Percentiles rank a stretch among this genome's conserved stretches.
These are phyloP conservation scores for Triplophysa dalaica DNA, from an alignment of 2,113 vertebrate species.

Conservation along the genomic window DNA sequence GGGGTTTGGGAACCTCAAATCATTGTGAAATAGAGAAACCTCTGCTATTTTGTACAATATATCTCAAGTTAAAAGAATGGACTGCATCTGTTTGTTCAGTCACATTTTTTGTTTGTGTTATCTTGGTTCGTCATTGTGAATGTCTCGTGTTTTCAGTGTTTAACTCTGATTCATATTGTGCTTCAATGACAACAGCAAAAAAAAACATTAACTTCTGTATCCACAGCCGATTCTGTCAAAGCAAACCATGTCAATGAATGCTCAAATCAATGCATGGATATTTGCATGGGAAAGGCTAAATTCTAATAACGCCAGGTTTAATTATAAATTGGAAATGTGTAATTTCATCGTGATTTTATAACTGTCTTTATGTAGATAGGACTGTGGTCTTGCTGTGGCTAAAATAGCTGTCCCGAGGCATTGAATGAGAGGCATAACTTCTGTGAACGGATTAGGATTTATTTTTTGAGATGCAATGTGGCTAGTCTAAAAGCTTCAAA, in stretches of 20 bases:
- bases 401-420: too few species aligned
- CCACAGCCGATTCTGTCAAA: conserved; percentile 17
- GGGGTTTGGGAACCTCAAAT: not conserved
- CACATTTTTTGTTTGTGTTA: too few species aligned
- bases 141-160: not conserved
- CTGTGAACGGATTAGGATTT: not conserved
- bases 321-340: too few species aligned
- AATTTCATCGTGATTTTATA: too few species aligned
- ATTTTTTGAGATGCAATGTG: not conserved
- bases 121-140: not conserved
- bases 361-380: too few species aligned
- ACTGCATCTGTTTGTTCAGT: too few species aligned
- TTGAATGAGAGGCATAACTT: too few species aligned
- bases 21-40: too few species aligned
- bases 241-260: conserved; percentile 11
- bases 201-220: conserved; percentile 11
- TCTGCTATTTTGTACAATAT: too few species aligned
- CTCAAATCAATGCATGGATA: conserved; percentile 24
- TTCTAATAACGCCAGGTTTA: too few species aligned
- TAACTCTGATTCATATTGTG: not conserved
- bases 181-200: not conserved
- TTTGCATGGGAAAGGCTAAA: not conserved
- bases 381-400: too few species aligned
- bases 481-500: not conserved
- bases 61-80: too few species aligned